Conservation (phyloP, 1,140 invertebrate species). For the Colletes latitarsis region DNA sequence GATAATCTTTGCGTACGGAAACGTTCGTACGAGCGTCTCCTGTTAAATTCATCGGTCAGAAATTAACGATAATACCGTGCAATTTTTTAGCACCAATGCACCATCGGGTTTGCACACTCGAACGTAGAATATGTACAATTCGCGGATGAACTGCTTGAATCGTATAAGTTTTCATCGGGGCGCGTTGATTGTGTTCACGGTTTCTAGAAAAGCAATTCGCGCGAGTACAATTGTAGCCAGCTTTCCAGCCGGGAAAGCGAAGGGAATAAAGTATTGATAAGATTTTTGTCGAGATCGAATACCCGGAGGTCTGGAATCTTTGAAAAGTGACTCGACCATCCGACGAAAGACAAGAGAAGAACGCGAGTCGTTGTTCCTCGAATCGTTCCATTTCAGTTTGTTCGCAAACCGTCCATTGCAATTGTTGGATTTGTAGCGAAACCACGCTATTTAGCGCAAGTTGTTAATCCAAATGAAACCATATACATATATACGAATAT, state of each 20-base stretch:
- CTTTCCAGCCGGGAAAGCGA: background rate
- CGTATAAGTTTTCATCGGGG: background rate
- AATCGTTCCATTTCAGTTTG: slow-evolving; percentile 42
- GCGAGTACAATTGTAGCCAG: background rate
- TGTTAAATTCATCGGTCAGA: background rate
- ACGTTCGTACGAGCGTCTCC: background rate
- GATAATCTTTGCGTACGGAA: background rate
- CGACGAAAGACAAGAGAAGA: slow-evolving; percentile 11
- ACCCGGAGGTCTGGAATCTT: background rate
- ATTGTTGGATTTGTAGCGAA: slow-evolving; percentile 70
- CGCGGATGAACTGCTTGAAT: background rate
- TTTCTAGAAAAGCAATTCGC: background rate
- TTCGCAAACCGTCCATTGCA: slow-evolving; percentile 51
- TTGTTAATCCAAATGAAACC: slow-evolving; percentile 45
- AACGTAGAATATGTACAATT: background rate
- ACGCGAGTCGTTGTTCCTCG: slow-evolving; percentile 32
- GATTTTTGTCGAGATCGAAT: background rate
- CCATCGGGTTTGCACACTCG: background rate
- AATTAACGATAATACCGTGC: background rate
- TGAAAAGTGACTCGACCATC: background rate
- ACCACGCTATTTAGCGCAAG: slow-evolving; percentile 61
- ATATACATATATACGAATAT: slow-evolving; percentile 31
- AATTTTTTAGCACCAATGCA: background rate
- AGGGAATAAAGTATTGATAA: background rate
- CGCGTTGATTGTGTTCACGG: background rate